Percentiles rank a stretch among this genome's conserved stretches.
These are phyloP conservation scores for Numenius phaeopus DNA, from an alignment of 2,797 vertebrate genomes.

Conservation along the genomic window DNA sequence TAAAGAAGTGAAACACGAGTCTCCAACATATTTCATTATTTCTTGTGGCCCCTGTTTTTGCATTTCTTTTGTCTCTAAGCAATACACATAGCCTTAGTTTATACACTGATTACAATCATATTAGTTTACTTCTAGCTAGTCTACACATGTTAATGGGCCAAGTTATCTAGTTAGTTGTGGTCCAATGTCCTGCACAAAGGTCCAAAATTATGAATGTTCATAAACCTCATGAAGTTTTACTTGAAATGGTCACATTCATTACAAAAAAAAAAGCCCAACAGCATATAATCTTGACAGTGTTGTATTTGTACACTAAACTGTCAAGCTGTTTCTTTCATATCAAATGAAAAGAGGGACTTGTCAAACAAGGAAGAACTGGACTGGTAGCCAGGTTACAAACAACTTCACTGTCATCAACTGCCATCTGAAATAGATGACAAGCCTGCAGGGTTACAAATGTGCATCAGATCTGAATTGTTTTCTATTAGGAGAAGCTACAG, in stretches of 20 bases:
- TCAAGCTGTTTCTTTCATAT: not conserved
- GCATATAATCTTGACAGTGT: not conserved
- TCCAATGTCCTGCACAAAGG: not conserved
- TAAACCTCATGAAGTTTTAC: not conserved
- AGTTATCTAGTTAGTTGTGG: not conserved
- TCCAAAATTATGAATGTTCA: not conserved
- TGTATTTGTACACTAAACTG: not conserved
- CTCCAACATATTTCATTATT: not conserved
- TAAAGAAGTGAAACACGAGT: not conserved
- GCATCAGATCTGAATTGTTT: not conserved
- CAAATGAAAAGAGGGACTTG: not conserved
- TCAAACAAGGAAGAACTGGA: not conserved
- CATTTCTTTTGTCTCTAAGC: not conserved
- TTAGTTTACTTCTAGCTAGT: not conserved
- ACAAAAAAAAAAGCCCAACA: not conserved
- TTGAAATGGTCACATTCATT: not conserved
- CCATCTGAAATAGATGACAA: not conserved
- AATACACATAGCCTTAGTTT: not conserved
- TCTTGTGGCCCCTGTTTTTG: not conserved
- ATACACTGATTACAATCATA: not conserved
- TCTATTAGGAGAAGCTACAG: not conserved
- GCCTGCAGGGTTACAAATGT: not conserved
- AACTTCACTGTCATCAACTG: not conserved
- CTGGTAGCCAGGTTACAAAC: not conserved
- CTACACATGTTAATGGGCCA: fast-evolving